Evolutionary conservation across 2,797 vertebrate species (phyloP), one percentile per base, ranked within the genome.

Genomic region (Pteronotus mesoamericanus): DNA sequence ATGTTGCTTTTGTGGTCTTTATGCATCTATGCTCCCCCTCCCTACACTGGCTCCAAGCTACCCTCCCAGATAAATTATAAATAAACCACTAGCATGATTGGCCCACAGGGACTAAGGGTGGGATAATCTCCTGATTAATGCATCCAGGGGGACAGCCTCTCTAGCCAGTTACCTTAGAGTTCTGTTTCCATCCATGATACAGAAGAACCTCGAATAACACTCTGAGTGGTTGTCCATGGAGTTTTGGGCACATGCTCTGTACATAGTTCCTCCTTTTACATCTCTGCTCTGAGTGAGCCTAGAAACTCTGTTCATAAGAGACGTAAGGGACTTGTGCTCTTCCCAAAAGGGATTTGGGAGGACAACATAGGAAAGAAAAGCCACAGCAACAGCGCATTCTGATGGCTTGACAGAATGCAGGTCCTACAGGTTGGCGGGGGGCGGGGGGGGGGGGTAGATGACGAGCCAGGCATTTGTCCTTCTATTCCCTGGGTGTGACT

Each of bases 121-220:
- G 94, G 82, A 92, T 95, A 96, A 97, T 96, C 93, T 94, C 71
- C 86, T 95, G 95, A 97, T 96, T 94, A 97, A 97, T 48, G 85
- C 24, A 95, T 92, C 91, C 95, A 69, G 11, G 87, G 89, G 96
- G 93, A 72, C 83, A 94, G 61, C 66, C 68, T 92, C 96, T 96
- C 93, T 59, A 94, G 89, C 80, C 26, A 24, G 95, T 96, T 96
- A 93, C 90, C 91, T 92, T 82, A 88, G 93, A 55, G 34, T 90
- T 95, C 66, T 91, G 84, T 94, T 97, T 93, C 77, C 72, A 93
- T 84, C 80, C 80, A n/a, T 22, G 86, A 39, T 78, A 79, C 78
- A 66, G 22, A 95, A 88, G 82, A 82, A 87, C 77, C 66, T 74
- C 71, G 79, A 94, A 79, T 74, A 94, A 96, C 48, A 86, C 34